Percentiles rank a stretch among this genome's conserved stretches.
Conservation (phyloP, 2,888 invertebrate species). For the Xiphydria camelus region DNA sequence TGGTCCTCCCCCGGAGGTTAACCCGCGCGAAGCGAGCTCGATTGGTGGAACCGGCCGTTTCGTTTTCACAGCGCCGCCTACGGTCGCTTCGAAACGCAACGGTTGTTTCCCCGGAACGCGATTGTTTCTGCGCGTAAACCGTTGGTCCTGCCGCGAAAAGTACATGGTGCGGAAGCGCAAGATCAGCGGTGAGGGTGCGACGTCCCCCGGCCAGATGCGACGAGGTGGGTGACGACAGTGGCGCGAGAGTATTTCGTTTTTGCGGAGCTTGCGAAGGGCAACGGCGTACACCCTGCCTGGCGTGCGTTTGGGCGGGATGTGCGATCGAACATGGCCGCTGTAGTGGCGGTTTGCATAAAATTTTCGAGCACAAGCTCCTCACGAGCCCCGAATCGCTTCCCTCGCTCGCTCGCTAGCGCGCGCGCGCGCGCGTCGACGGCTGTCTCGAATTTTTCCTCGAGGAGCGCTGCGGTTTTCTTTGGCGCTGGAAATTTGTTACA, state of each 20-base stretch:
- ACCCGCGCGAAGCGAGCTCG: too few species aligned
- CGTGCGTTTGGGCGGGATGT: slow-evolving; percentile 34
- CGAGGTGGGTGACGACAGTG: slow-evolving; percentile 26
- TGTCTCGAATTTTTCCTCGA: too few species aligned
- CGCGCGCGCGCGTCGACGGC: too few species aligned
- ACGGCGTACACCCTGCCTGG: background rate
- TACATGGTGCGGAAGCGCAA: slow-evolving; percentile 1
- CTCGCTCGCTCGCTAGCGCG: too few species aligned
- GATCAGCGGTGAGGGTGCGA: background rate
- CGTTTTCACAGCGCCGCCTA: background rate
- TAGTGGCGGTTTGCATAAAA: slow-evolving; percentile 35
- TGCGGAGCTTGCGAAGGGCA: too few species aligned
- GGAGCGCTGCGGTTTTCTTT: too few species aligned
- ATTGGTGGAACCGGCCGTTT: background rate
- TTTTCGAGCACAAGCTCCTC: too few species aligned
- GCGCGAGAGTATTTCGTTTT: background rate
- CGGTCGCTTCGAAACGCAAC: background rate
- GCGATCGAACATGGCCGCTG: slow-evolving; percentile 30
- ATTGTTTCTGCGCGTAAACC: background rate
- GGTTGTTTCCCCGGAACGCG: background rate
- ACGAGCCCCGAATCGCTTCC: too few species aligned
- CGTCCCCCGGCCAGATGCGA: slow-evolving; percentile 36
- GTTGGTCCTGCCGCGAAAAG: background rate
- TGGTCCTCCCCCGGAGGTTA: too few species aligned
- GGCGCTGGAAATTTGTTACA: too few species aligned